Evolutionary conservation across 1,140 invertebrate genomes (phyloP).

Genomic region (Belonocnema kinseyi): DNA sequence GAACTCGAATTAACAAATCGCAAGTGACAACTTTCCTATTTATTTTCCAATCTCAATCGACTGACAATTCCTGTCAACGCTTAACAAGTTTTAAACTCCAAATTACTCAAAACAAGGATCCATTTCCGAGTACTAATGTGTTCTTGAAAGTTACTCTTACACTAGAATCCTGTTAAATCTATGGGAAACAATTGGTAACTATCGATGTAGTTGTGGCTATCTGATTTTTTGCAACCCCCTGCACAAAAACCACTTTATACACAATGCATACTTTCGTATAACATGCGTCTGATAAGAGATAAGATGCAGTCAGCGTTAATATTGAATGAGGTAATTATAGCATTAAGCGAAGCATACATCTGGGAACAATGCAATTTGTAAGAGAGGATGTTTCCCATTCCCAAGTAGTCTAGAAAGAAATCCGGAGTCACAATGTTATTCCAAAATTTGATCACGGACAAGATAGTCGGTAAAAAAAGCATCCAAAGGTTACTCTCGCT

Average conservation of each 20-base stretch:
- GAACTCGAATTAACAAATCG: conserved; percentile 21
- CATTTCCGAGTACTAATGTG: too few relatives aligned
- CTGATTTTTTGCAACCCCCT: neutral
- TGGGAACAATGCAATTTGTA: conserved; percentile 47
- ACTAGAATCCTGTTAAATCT: too few relatives aligned
- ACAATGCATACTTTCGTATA: conserved; percentile 11
- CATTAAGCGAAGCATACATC: conserved; percentile 21
- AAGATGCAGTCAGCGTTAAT: conserved; percentile 24
- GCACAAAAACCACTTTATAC: neutral
- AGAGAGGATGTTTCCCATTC: conserved; percentile 41
- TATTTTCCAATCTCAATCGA: conserved; percentile 15
- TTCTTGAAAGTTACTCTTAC: too few relatives aligned
- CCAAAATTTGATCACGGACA: conserved; percentile 32
- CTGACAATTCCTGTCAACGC: neutral
- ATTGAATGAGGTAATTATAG: conserved; percentile 25
- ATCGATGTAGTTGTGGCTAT: too few relatives aligned
- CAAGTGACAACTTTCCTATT: conserved; percentile 18
- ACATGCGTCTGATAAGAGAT: conserved; percentile 15
- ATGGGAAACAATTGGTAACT: too few relatives aligned
- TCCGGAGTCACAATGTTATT: conserved; percentile 46
- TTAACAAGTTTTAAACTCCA: neutral
- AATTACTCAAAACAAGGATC: neutral
- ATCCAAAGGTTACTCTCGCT: conserved; percentile 50
- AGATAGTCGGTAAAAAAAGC: conserved; percentile 49
- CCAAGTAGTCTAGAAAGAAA: conserved; percentile 38